A percentile compares a stretch with the other conserved stretches of the same genome.
Conservation (phyloP, 2,888 invertebrate species). For the Cephus nigrinus region DNA sequence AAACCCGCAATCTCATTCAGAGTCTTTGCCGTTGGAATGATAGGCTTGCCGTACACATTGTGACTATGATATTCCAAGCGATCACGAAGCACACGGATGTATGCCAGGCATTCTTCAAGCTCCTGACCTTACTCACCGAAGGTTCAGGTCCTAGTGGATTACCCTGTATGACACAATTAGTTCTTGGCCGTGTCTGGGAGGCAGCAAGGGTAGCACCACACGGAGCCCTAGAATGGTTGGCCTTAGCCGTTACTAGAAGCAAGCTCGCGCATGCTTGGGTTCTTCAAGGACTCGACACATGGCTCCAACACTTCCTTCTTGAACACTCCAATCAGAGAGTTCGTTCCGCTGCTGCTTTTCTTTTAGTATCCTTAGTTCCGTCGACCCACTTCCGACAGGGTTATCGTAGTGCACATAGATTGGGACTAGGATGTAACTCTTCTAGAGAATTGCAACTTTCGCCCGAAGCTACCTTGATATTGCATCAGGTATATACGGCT, state of each 20-base stretch:
- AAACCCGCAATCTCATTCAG: conserved; percentile 91
- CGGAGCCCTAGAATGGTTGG: conserved; percentile 92
- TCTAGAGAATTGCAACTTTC: conserved; percentile 60
- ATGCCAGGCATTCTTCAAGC: conserved; percentile 92
- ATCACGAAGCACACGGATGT: conserved; percentile 92
- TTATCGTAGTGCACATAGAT: conserved; percentile 74
- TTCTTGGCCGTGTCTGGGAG: conserved; percentile 90
- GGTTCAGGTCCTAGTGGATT: conserved; percentile 82
- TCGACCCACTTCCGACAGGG: conserved; percentile 91
- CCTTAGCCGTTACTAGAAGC: conserved; percentile 81
- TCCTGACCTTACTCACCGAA: conserved; percentile 89
- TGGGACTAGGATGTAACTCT: conserved; percentile 71
- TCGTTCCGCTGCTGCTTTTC: conserved; percentile 88
- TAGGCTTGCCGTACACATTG: conserved; percentile 86
- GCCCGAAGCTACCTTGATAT: conserved; percentile 71
- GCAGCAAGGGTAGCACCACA: conserved; percentile 91
- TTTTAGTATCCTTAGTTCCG: conserved; percentile 91
- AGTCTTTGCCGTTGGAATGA: conserved; percentile 93
- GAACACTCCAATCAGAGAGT: conserved; percentile 88
- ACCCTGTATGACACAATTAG: conserved; percentile 91
- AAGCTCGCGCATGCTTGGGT: conserved; percentile 93
- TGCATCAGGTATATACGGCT: conserved; percentile 79
- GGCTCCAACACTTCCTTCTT: conserved; percentile 90
- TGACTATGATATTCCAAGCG: conserved; percentile 90
- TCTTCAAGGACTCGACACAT: conserved; percentile 89